phyloP scores from a whole-genome alignment of 2,797 vertebrate species.

The Acanthopagrus latus region DNA sequence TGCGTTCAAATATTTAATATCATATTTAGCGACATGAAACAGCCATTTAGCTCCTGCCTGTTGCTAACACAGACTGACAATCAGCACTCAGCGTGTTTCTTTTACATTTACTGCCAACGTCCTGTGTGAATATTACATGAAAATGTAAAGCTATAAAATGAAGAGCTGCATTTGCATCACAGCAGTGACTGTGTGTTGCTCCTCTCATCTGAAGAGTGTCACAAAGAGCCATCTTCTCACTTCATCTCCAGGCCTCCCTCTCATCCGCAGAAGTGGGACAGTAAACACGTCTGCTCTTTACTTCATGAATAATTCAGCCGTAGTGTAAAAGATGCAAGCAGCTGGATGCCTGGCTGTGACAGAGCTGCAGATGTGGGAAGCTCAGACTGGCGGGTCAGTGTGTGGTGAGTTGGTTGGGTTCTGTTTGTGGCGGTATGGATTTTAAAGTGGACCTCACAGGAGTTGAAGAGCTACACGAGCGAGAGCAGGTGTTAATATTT shows the following conservation, averaged over 20 bases:
- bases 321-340: conserved; percentile 38
- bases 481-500: conserved; percentile 71
- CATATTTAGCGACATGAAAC: neutral
- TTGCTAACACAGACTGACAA: neutral
- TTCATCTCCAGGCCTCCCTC: neutral
- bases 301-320: conserved; percentile 57
- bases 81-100: neutral
- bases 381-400: conserved; percentile 36
- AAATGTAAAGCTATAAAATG: neutral
- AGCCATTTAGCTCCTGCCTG: neutral
- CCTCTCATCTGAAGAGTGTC: neutral
- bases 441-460: conserved; percentile 73
- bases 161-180: neutral
- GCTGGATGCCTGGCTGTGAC: conserved; percentile 33
- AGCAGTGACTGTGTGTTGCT: neutral
- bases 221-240: conserved; percentile 13
- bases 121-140: conserved; percentile 20
- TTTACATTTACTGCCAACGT: neutral
- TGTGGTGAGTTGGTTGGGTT: neutral
- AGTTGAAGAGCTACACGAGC: conserved; percentile 41
- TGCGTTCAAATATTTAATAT: neutral
- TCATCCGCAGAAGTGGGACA: conserved; percentile 19
- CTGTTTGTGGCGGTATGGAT: conserved; percentile 51
- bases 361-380: conserved; percentile 20
- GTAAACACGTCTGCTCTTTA: conserved; percentile 26